Percentiles rank a stretch among this genome's conserved stretches.
These are phyloP conservation scores for Columba livia DNA, from an alignment of 2,113 vertebrate genomes.

Conservation along the genomic window DNA sequence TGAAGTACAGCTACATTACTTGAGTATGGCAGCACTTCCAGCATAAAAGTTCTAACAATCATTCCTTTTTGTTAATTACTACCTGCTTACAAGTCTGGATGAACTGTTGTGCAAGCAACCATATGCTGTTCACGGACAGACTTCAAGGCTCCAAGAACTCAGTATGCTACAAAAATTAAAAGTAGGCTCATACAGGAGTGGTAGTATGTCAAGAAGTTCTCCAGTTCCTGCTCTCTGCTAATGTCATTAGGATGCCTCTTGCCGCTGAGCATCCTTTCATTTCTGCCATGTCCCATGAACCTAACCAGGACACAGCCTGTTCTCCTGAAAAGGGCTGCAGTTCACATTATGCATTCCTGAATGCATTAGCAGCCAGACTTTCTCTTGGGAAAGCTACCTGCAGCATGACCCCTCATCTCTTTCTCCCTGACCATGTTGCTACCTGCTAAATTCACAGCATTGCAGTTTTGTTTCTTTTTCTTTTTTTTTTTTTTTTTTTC, in stretches of 20 bases:
- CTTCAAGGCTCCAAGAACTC: not conserved
- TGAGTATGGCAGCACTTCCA: not conserved
- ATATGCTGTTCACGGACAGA: not conserved
- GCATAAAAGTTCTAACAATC: not conserved
- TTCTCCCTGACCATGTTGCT: not conserved
- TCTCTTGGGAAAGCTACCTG: not conserved
- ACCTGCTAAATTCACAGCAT: not conserved
- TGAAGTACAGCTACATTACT: not conserved
- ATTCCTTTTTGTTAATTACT: not conserved
- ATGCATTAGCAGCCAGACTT: not conserved
- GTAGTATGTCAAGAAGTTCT: not conserved
- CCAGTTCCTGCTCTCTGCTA: not conserved
- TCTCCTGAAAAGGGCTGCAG: not conserved
- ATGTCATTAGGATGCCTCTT: not conserved
- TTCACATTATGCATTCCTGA: not conserved
- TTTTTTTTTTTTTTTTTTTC: no score
- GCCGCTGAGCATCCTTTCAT: not conserved
- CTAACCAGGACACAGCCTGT: fast-evolving
- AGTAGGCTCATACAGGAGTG: not conserved
- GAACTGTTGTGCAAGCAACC: not conserved
- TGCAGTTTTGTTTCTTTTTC: not conserved
- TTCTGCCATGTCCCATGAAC: not conserved
- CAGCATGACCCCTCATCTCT: not conserved
- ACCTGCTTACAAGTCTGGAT: not conserved
- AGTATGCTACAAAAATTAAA: not conserved